A percentile compares a stretch with the other conserved stretches of the same genome.
Conservation (phyloP, 2,797 vertebrate genomes). For the Platalea minor region DNA sequence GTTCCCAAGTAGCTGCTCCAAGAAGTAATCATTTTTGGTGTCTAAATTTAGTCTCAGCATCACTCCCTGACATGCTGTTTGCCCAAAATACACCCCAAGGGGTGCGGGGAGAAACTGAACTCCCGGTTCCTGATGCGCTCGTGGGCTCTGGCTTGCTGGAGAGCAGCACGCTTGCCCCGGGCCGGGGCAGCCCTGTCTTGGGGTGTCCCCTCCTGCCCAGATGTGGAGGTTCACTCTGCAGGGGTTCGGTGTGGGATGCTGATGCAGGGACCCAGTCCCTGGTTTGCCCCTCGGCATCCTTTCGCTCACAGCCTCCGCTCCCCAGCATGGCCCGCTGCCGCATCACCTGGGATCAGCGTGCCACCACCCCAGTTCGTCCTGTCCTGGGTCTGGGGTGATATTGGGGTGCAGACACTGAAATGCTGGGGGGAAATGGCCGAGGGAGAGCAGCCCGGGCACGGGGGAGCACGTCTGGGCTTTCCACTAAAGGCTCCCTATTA, state of each 20-base stretch:
- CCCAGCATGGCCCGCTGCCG: rapidly evolving
- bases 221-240: not conserved
- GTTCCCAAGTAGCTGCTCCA: constrained; percentile 42
- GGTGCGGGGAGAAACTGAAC: not conserved
- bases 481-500: not conserved
- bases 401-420: not conserved
- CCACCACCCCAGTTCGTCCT: not conserved
- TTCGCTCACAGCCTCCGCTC: not conserved
- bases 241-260: not conserved
- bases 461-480: not conserved
- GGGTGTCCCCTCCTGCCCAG: not conserved
- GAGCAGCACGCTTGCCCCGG: not conserved
- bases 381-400: not conserved
- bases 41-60: constrained; percentile 49
- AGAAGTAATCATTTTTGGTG: not conserved
- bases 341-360: not conserved
- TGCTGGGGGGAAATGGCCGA: not conserved
- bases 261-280: not conserved
- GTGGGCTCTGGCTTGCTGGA: not conserved
- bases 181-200: not conserved
- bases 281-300: rapidly evolving
- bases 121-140: not conserved
- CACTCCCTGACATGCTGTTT: not conserved
- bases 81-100: not conserved
- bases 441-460: rapidly evolving